phyloP scores from a whole-genome alignment of 2,888 invertebrate species.

The Tanypteryx hageni region DNA sequence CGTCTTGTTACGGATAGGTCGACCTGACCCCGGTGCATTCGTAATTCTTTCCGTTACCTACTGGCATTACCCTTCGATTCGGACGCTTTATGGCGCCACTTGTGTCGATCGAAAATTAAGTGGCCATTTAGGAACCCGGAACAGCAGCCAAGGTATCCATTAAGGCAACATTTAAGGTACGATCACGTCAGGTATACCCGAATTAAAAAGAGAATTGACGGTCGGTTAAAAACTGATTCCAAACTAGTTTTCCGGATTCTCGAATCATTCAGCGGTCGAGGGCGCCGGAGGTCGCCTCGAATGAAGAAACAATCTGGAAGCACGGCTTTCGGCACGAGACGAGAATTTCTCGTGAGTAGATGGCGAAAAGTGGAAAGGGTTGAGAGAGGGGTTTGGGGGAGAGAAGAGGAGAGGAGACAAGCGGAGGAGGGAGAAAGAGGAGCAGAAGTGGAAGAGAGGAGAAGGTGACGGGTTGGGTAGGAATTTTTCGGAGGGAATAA shows the following conservation, averaged over 20 bases:
- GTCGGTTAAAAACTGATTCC: not conserved
- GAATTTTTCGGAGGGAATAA: slow-evolving; percentile 17
- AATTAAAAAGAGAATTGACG: not conserved
- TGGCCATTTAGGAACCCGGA: not conserved
- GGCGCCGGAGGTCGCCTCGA: not conserved
- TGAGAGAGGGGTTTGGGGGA: not conserved
- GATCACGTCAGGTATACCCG: slow-evolving; percentile 7
- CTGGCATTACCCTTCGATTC: not conserved
- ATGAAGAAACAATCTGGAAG: not conserved
- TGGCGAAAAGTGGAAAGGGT: not conserved
- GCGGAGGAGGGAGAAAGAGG: not conserved
- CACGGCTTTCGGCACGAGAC: not conserved
- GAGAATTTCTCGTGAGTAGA: not conserved
- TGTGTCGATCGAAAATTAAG: not conserved
- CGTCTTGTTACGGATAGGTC: too few species aligned
- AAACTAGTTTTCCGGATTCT: not conserved
- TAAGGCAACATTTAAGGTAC: not conserved
- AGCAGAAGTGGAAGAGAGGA: not conserved
- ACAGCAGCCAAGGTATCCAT: not conserved
- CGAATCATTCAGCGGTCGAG: not conserved
- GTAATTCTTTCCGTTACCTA: not conserved
- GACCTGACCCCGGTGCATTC: not conserved
- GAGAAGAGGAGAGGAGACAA: too few species aligned
- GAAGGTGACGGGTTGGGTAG: not conserved
- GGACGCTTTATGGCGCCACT: not conserved